A percentile compares a stretch with the other conserved stretches of the same genome.
Evolutionary conservation across 2,888 invertebrate species (phyloP).

Genomic region (Argyresthia goedartella): DNA sequence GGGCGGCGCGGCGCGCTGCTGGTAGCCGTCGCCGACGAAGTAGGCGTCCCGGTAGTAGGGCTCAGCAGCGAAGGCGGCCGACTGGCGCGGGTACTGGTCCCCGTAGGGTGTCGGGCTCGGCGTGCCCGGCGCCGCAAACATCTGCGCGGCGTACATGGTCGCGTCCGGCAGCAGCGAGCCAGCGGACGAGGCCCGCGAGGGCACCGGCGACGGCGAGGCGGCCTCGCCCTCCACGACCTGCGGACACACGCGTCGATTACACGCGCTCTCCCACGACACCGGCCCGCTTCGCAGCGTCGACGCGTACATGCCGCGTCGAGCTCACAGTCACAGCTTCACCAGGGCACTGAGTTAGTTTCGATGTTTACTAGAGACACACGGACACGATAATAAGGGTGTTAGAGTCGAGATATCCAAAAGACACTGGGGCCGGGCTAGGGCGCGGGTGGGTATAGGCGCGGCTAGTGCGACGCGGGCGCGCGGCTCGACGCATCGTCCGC

Average conservation of each 20-base stretch:
- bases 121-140: slow-evolving; percentile 77
- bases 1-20: slow-evolving; percentile 70
- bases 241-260: slow-evolving; percentile 75
- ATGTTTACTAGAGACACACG: slow-evolving; percentile 26
- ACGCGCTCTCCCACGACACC: slow-evolving; percentile 73
- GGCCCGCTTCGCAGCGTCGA: slow-evolving; percentile 70
- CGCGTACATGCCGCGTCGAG: slow-evolving; percentile 67
- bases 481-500: slow-evolving; percentile 66
- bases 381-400: slow-evolving; percentile 35
- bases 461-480: slow-evolving; percentile 71
- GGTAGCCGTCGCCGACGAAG: slow-evolving; percentile 75
- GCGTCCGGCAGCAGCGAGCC: slow-evolving; percentile 73
- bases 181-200: slow-evolving; percentile 71
- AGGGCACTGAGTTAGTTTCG: slow-evolving; percentile 45
- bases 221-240: slow-evolving; percentile 74
- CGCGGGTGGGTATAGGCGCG: slow-evolving; percentile 65
- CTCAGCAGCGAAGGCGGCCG: slow-evolving; percentile 76
- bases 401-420: slow-evolving; percentile 46
- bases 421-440: slow-evolving; percentile 69
- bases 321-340: slow-evolving; percentile 63
- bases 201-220: slow-evolving; percentile 73
- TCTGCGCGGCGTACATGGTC: slow-evolving; percentile 77
- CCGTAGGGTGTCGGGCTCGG: slow-evolving; percentile 76
- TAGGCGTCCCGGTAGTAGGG: slow-evolving; percentile 84
- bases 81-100: slow-evolving; percentile 61